phyloP scores from a whole-genome alignment of 1,140 invertebrate species.

The Calephelis virginiensis region DNA sequence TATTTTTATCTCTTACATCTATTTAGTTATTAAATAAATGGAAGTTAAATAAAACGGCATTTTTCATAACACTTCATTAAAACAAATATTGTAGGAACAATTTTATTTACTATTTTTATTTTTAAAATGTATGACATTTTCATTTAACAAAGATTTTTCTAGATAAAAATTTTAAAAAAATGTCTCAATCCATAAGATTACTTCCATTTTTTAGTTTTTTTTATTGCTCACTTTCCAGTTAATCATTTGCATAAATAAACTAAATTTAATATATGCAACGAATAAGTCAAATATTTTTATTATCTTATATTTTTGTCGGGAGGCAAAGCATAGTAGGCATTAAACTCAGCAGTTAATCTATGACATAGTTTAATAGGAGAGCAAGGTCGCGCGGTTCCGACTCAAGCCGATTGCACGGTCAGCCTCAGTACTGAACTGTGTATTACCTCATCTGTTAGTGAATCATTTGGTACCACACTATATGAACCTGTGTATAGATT shows the following conservation, averaged over 20 bases:
- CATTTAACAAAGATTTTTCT: too few relatives aligned
- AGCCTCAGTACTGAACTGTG: slow-evolving; percentile 10
- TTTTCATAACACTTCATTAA: too few relatives aligned
- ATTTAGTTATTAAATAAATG: too few relatives aligned
- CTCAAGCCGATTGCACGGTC: slow-evolving; percentile 25
- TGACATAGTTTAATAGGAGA: slow-evolving; percentile 49
- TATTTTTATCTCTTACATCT: too few relatives aligned
- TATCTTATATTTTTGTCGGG: slow-evolving; percentile 21
- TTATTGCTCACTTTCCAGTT: not conserved
- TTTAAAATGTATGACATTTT: too few relatives aligned
- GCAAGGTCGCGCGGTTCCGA: slow-evolving; percentile 49
- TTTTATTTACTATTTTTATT: too few relatives aligned
- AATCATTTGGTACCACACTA: slow-evolving; percentile 27
- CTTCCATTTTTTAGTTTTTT: too few relatives aligned
- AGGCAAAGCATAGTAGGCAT: slow-evolving; percentile 29
- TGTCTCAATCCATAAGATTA: too few relatives aligned
- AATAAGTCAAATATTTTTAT: not conserved
- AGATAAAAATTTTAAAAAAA: too few relatives aligned
- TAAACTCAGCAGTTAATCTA: slow-evolving; percentile 36
- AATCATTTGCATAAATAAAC: not conserved
- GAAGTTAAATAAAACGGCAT: too few relatives aligned
- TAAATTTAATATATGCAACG: too few relatives aligned
- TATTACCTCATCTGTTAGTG: slow-evolving; percentile 34
- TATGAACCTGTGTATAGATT: not conserved
- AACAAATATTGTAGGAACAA: too few relatives aligned